Evolutionary conservation across 2,113 vertebrate genomes (phyloP), one percentile per base, ranked within the genome.

Genomic region (Speoplatyrhinus poulsoni): DNA sequence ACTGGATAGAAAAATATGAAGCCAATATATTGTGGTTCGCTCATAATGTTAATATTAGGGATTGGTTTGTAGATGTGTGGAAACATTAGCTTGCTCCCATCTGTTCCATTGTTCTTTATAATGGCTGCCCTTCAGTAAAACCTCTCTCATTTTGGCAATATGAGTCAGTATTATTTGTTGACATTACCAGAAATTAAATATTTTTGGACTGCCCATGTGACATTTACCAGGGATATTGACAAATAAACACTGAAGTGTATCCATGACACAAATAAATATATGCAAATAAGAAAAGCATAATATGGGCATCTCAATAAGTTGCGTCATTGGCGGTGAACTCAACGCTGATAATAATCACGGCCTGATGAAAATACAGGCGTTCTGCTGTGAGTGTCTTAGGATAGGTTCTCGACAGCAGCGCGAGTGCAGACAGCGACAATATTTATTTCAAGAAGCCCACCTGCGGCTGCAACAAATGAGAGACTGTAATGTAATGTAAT

Each of bases 401-500:
- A 32, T 46, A 50, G 65, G 55, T 56, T 66, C 70, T 75, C 53
- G 52, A 57, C 60, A 53, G 52, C 62, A 62, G 57, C 6, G 26
- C 32, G 33, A 52, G 12, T 16, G 47, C 8, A 19, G 49, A 59
- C 62, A 73, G 53, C 46, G 56, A 57, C 53, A 73, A 65, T 62
- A 52, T 72, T 49, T 67, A 52, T 65, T 60, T 54, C 46, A 33
- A 49, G 77, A 70, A 81, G 61, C 62, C 76, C 83, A 85, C 85
- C 86, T 79, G 71, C 77, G 68, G 77, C 66, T 80, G 12, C 52
- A 49, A 33, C 69, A 79, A 88, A 86, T 86, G 82, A 90, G 72
- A 82, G 54, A 74, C 36, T 41, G 36, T 79, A 54, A 61, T 52
- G 32, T 60, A 82, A 82, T 66, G 75, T 70, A 75, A 77, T 71